Evolutionary conservation across 2,113 vertebrate genomes (phyloP).

Genomic region (Crotalus helleri): DNA sequence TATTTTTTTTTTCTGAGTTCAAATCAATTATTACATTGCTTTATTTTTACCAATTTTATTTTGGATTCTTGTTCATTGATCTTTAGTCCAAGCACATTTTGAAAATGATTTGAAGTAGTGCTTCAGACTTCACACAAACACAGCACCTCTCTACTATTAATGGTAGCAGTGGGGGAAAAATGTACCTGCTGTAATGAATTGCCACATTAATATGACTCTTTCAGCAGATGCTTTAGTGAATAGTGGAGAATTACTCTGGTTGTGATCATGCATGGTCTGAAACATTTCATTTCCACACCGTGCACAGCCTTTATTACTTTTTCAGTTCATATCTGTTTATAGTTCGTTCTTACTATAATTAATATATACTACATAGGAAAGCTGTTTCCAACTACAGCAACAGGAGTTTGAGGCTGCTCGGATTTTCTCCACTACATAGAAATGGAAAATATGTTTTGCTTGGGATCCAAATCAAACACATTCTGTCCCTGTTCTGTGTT

Average conservation of each 20-base stretch:
- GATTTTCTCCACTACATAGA: neutral
- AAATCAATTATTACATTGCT: neutral
- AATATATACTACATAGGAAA: neutral
- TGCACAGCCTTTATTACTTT: neutral
- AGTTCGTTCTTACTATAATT: neutral
- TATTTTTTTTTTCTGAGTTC: neutral
- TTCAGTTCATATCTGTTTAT: neutral
- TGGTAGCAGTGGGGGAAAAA: neutral
- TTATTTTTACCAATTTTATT: neutral
- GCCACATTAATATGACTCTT: neutral
- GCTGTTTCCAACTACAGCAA: neutral
- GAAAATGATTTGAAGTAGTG: neutral
- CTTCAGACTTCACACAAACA: neutral
- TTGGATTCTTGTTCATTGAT: neutral
- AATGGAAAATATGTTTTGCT: neutral
- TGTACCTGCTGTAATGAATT: neutral
- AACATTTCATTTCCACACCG: neutral
- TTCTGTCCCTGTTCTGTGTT: neutral
- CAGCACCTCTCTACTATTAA: neutral
- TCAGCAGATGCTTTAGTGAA: neutral
- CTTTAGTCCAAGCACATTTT: neutral
- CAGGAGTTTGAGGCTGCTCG: neutral
- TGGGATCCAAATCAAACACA: neutral
- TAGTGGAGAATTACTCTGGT: neutral
- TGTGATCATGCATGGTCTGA: neutral